These are phyloP conservation scores for Chrysopa pallens DNA, from an alignment of 1,140 invertebrate genomes.

Conservation along the genomic window DNA sequence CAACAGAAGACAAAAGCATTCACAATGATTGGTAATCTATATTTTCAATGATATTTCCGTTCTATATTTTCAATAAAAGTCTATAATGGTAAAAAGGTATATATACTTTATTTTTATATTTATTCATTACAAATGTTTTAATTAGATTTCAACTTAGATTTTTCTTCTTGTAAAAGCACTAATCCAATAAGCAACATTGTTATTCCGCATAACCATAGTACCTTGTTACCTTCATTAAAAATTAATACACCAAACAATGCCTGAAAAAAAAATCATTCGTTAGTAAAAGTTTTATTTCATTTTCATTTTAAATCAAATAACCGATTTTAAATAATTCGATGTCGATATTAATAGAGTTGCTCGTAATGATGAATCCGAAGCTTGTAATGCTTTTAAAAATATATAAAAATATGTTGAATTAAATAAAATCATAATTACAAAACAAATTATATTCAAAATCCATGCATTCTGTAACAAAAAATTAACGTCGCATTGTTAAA, in stretches of 20 bases:
- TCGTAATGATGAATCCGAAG: not conserved
- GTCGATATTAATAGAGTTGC: not conserved
- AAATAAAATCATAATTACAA: not conserved
- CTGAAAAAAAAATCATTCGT: not conserved
- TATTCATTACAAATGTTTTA: too few species aligned
- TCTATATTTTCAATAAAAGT: too few species aligned
- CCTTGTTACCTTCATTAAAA: not conserved
- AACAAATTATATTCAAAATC: not conserved
- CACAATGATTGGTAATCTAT: too few species aligned
- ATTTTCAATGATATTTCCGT: too few species aligned
- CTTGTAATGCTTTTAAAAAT: conserved; percentile 1
- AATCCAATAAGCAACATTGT: not conserved
- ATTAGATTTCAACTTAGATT: too few species aligned
- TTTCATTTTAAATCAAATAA: not conserved
- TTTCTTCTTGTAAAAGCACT: not conserved
- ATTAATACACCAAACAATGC: not conserved
- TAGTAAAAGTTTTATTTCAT: not conserved
- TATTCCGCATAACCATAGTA: not conserved
- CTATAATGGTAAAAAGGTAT: too few species aligned
- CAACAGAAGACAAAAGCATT: too few species aligned
- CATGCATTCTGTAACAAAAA: not conserved
- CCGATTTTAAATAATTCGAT: not conserved
- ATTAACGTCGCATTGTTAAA: not conserved
- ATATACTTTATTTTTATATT: too few species aligned
- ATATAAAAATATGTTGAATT: not conserved